A percentile compares a stretch with the other conserved stretches of the same genome.
phyloP scores from a whole-genome alignment of 2,113 vertebrate genomes.

The Heterotilapia buettikoferi region DNA sequence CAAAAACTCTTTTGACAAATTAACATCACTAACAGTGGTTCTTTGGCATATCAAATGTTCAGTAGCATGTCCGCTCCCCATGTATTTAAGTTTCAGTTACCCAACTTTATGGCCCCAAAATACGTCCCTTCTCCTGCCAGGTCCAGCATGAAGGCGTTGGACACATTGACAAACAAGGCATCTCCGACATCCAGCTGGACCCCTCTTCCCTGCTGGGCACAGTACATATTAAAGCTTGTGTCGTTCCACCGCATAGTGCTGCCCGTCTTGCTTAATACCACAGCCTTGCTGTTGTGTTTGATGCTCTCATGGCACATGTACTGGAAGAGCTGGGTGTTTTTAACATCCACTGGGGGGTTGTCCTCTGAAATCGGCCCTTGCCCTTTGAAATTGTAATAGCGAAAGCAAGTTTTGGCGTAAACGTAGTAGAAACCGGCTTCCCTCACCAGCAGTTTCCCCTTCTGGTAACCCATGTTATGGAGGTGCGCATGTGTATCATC shows the following conservation, averaged over 20 bases:
- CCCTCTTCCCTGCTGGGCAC: constrained; percentile 87
- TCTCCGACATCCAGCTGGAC: constrained; percentile 81
- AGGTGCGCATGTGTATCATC: constrained; percentile 68
- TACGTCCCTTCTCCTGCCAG: constrained; percentile 85
- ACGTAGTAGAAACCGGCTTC: constrained; percentile 92
- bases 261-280: constrained; percentile 83
- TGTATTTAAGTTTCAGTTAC: constrained; percentile 68
- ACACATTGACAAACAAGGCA: constrained; percentile 84
- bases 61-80: constrained; percentile 66
- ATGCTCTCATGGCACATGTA: constrained; percentile 81
- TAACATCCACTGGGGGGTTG: constrained; percentile 62
- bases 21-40: constrained; percentile 72
- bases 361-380: not conserved
- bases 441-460: constrained; percentile 73
- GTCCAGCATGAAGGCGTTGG: constrained; percentile 86
- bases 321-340: constrained; percentile 84
- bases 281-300: constrained; percentile 76
- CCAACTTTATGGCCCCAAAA: constrained; percentile 90
- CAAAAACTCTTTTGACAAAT: not conserved
- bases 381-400: constrained; percentile 68
- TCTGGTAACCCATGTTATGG: constrained; percentile 70
- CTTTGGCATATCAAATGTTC: constrained; percentile 67
- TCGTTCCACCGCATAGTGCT: constrained; percentile 86
- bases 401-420: constrained; percentile 93
- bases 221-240: constrained; percentile 89